A percentile compares a stretch with the other conserved stretches of the same genome.
Evolutionary conservation across 1,140 invertebrate species (phyloP).

Genomic region (Drosophila equinoxialis): DNA sequence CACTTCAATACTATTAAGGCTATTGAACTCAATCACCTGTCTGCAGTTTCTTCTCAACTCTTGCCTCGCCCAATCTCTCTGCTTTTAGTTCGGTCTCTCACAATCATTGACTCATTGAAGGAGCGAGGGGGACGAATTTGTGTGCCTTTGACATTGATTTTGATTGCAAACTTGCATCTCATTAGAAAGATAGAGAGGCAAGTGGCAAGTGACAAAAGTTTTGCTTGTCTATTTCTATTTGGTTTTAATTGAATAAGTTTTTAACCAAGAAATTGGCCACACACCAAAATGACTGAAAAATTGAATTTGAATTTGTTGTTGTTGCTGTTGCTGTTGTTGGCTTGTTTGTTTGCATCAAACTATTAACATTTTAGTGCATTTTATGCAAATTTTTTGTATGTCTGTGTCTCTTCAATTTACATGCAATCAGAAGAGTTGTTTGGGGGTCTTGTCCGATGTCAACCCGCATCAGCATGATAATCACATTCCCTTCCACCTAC

Average conservation of each 20-base stretch:
- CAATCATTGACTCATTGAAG: not conserved
- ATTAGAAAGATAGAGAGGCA: constrained; percentile 1
- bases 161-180: constrained; percentile 19
- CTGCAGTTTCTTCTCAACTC: not conserved
- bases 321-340: constrained; percentile 2
- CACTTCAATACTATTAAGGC: constrained; percentile 17
- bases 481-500: constrained; percentile 6
- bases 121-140: not conserved
- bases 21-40: constrained; percentile 21
- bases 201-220: not conserved
- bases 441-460: constrained; percentile 16
- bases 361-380: constrained; percentile 16
- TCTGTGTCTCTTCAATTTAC: constrained; percentile 11
- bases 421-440: constrained; percentile 12
- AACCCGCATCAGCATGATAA: constrained; percentile 20
- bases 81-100: not conserved
- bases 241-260: constrained; percentile 19
- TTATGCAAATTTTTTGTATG: constrained; percentile 12
- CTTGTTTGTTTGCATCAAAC: constrained; percentile 1
- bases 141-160: constrained; percentile 22
- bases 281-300: constrained; percentile 11
- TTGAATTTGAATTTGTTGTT: constrained; percentile 7
- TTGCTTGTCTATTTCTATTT: constrained; percentile 6
- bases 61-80: not conserved
- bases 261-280: not conserved